Evolutionary conservation across 2,888 invertebrate species (phyloP), one percentile per base, ranked within the genome.

Genomic region (Pheosia tremula): DNA sequence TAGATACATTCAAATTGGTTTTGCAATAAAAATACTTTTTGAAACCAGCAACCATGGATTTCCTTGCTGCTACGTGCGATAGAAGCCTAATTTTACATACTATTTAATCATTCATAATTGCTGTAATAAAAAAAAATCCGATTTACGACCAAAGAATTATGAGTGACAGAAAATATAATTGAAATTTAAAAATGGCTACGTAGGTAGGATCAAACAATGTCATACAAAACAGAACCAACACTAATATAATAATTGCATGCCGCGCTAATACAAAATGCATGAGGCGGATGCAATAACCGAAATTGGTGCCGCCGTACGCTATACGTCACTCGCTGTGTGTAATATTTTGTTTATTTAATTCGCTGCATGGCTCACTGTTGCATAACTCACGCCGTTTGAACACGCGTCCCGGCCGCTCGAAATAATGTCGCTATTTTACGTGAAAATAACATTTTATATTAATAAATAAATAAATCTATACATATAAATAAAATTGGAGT

Each of bases 211-310:
- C 67, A 63, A 70, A 62, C 49, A 45, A 49, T 53, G 11, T 52
- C 53, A 74, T 74, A 63, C 70, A 69, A 66, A 72, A 77, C 66
- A 71, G 72, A 75, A 71, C 67, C 69, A 73, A 63, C 63, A 60
- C 56, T 63, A 64, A 75, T 41, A 41, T 8, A 72, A 82, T 83
- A 80, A 84, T 84, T 84, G 80, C 79, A 78, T 83, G 78, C 67
- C 63, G 66, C 66, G 66, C 76, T 80, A 73, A 82, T 84, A 69
- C 76, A 85, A 78, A 74, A 84, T 85, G 79, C 78, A 84, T 83
- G 83, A 80, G 77, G 66, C 71, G 56, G 64, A 74, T 79, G 81
- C 82, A 81, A 83, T 85, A 79, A 80, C 76, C 60, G 63, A 72
- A 78, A 81, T 77, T 79, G 78, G 71, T 61, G 56, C 60, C 61